These are phyloP conservation scores for Ecliptopera silaceata DNA, from an alignment of 2,888 invertebrate species.

Conservation along the genomic window DNA sequence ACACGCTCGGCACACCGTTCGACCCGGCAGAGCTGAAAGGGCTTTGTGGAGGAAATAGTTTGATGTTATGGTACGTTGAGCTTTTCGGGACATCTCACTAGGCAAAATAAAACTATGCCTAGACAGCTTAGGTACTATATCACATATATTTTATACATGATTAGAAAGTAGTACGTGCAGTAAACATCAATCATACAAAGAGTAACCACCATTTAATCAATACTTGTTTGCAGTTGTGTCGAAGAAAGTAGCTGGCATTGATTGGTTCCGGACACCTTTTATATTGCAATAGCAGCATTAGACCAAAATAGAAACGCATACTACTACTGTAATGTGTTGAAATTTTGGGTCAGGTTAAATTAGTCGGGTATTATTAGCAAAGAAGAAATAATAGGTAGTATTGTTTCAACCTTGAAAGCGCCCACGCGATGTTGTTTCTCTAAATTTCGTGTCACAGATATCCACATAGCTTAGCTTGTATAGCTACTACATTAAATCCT, in stretches of 20 bases:
- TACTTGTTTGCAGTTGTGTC: constrained; percentile 19
- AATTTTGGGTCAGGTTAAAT: constrained; percentile 34
- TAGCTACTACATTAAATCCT: neutral
- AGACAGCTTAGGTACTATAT: constrained; percentile 15
- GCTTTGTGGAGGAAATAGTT: constrained; percentile 63
- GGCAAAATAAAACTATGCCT: constrained; percentile 12
- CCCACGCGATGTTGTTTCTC: constrained; percentile 45
- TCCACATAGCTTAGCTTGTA: neutral
- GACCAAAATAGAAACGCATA: constrained; percentile 20
- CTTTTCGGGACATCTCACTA: constrained; percentile 45
- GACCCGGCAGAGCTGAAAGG: constrained; percentile 60
- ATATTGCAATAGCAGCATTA: constrained; percentile 26
- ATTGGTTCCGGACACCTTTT: constrained; percentile 32
- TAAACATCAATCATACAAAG: constrained; percentile 25
- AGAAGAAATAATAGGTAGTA: constrained; percentile 11
- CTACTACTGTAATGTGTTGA: constrained; percentile 14
- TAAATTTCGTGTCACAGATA: constrained; percentile 32
- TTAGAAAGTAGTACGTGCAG: constrained; percentile 30
- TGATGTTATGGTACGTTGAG: constrained; percentile 62
- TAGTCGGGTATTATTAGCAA: constrained; percentile 29
- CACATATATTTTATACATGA: constrained; percentile 22
- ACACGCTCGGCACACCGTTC: constrained; percentile 56
- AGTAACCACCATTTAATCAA: constrained; percentile 28
- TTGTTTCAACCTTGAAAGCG: constrained; percentile 39
- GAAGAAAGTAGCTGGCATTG: constrained; percentile 32